phyloP scores from a whole-genome alignment of 2,888 invertebrate species.

The Ceriagrion tenellum region DNA sequence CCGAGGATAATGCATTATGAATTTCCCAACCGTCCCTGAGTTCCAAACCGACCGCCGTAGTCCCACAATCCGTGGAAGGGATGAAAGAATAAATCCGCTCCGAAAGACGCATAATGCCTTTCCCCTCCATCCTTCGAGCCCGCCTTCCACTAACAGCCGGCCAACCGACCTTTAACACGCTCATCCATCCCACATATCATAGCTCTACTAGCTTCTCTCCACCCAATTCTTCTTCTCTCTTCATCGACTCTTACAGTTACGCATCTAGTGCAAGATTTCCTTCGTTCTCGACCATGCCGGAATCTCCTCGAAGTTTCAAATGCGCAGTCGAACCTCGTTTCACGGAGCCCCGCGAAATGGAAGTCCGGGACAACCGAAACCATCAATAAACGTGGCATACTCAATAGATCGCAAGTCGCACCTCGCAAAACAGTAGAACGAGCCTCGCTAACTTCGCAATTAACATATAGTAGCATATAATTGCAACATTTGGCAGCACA shows the following conservation, averaged over 20 bases:
- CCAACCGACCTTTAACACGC: neutral
- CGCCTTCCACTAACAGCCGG: neutral
- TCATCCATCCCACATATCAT: neutral
- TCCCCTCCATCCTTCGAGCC: neutral
- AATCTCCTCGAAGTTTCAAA: neutral
- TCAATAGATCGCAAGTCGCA: no score
- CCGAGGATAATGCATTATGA: constrained; percentile 8
- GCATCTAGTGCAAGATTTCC: neutral
- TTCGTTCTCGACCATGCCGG: neutral
- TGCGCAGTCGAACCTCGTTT: neutral
- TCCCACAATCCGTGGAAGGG: neutral
- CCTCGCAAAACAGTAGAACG: no score
- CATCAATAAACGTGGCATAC: no score
- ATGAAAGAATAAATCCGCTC: neutral
- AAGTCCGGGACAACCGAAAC: no score
- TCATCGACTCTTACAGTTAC: neutral
- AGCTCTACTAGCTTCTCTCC: neutral
- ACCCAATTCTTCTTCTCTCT: neutral
- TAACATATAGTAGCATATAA: no score
- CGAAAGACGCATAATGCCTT: neutral
- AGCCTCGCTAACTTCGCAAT: no score
- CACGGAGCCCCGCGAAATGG: no score
- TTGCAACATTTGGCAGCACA: no score
- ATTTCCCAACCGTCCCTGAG: neutral
- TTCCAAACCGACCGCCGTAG: neutral